Conservation (phyloP, 1,140 invertebrate genomes). For the Ephestia elutella region DNA sequence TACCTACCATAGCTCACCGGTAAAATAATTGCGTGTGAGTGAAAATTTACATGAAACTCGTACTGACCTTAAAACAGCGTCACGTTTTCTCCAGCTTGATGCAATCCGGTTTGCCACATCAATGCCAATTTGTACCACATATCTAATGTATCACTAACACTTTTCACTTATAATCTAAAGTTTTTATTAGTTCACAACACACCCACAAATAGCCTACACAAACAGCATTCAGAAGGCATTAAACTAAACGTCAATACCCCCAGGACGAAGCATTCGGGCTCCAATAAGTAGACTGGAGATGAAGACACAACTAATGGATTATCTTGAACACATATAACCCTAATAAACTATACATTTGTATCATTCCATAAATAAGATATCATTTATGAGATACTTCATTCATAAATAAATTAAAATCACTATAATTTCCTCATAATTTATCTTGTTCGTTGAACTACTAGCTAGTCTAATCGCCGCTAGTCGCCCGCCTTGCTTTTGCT, state of each 20-base stretch:
- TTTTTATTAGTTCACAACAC: slow-evolving; percentile 35
- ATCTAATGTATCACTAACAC: slow-evolving; percentile 46
- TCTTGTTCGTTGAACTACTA: too few species aligned
- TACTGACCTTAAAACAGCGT: slow-evolving; percentile 65
- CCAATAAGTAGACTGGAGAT: background rate
- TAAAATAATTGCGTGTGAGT: background rate
- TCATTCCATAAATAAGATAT: slow-evolving; percentile 14
- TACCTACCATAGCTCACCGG: background rate
- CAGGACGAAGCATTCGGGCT: slow-evolving; percentile 30
- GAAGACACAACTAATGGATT: background rate
- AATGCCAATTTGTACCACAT: slow-evolving; percentile 56
- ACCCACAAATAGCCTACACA: slow-evolving; percentile 45
- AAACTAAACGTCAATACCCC: slow-evolving; percentile 58
- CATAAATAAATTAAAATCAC: slow-evolving; percentile 31
- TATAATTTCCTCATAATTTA: slow-evolving; percentile 9
- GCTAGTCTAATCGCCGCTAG: too few species aligned
- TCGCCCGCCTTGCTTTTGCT: slow-evolving; percentile 5
- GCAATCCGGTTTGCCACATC: slow-evolving; percentile 70
- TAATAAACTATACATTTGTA: background rate
- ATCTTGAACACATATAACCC: background rate
- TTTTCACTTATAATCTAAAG: slow-evolving; percentile 35
- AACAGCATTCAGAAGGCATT: slow-evolving; percentile 51
- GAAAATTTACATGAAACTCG: slow-evolving; percentile 2
- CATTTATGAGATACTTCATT: slow-evolving; percentile 25
- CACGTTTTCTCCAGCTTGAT: slow-evolving; percentile 64